Conservation (phyloP, 2,113 vertebrate species). For the Pleuronectes platessa region DNA sequence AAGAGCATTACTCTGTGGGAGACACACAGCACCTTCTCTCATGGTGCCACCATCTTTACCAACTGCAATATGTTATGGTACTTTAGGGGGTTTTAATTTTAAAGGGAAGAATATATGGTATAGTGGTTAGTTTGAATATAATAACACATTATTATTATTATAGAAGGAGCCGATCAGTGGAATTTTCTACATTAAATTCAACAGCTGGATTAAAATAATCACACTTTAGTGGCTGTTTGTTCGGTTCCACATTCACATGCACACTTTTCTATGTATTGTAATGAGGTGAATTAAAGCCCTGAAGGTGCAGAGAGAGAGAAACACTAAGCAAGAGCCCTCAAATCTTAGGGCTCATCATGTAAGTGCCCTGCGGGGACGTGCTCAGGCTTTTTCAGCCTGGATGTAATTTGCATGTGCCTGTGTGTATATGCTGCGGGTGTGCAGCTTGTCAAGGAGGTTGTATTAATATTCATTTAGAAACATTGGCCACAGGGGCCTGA, state of each 20-base stretch:
- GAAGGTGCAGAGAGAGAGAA: background rate
- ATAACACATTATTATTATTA: no score
- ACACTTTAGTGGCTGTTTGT: background rate
- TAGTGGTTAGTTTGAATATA: no score
- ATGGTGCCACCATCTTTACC: background rate
- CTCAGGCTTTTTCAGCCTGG: slow-evolving; percentile 1
- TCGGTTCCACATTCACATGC: background rate
- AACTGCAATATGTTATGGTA: no score
- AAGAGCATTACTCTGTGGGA: background rate
- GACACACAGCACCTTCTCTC: background rate
- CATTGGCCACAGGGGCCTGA: background rate
- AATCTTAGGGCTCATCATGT: slow-evolving; percentile 9
- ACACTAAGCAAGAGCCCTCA: background rate
- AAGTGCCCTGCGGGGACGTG: slow-evolving; percentile 24
- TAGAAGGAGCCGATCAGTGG: no score
- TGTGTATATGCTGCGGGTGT: slow-evolving; percentile 7
- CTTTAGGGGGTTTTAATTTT: background rate
- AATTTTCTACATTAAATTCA: no score
- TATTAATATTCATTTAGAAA: slow-evolving; percentile 30
- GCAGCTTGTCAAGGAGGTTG: background rate
- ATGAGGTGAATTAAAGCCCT: slow-evolving; percentile 10
- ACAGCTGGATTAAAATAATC: background rate
- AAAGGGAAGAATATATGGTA: no score
- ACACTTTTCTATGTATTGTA: background rate
- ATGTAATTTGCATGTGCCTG: background rate